Evolutionary conservation across 2,888 invertebrate genomes (phyloP), one percentile per base, ranked within the genome.

Genomic region (Cerceris rybyensis): DNA sequence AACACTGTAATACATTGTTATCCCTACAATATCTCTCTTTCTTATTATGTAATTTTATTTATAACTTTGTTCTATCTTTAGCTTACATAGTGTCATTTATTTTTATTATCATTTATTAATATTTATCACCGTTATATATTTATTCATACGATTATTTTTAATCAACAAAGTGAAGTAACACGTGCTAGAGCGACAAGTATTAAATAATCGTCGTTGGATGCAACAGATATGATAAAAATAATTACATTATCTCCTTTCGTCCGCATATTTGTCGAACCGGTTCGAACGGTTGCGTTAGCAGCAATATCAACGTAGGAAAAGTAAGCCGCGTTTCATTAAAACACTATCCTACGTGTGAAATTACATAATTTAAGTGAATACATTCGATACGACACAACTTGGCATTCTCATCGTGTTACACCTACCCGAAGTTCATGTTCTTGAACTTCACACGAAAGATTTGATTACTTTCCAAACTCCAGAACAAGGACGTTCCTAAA

Each of bases 181-280:
- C 28, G 46, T 11, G 8, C 8, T 28, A 9, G 50, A 17, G 55
- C 16, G 52, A 43, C n/a, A 11, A 28, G 39, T 14, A n/a, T 28
- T 63, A 58, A 64, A 42, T 46, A 55, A 65, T 54, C 11, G 9
- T 9, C 42, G 59, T 57, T 54, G 16, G 17, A 50, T 41, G 49
- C n/a, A 46, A n/a, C 6, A 49, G 52, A 49, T 68, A 68, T 50
- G 52, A 68, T 60, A 50, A 59, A 50, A 41, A 41, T 14, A 11
- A 13, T 14, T 16, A 14, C 13, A 28, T 59, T 59, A 57, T 65
- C 70, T 75, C 57, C 41, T 70, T 75, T 65, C 50, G 49, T 55
- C 57, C 39, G 58, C 42, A 55, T 55, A 72, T 50, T 50, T 78
- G 49, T 58, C 52, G 42, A 43, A 78, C 52, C 67, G 65, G 80